Percentiles rank a stretch among this genome's conserved stretches.
Conservation (phyloP, 92 coral and sea anemone species). For the Nematostella vectensis region DNA sequence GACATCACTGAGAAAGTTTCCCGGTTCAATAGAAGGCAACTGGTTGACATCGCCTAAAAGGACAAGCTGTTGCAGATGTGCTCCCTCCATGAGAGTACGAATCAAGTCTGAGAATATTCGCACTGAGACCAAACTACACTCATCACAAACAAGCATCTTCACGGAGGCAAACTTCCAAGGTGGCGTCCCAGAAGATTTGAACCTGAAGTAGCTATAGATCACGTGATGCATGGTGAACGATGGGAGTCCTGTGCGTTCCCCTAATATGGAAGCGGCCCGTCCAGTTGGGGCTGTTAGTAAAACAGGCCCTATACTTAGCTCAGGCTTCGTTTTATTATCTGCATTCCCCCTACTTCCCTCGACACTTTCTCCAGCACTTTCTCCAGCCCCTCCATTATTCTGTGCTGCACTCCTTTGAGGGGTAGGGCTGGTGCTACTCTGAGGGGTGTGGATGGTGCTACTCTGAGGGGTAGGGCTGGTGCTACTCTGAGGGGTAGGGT, state of each 20-base stretch:
- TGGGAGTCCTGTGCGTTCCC: slow-evolving; percentile 25
- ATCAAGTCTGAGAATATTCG: slow-evolving; percentile 22
- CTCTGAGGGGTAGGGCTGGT: too few species aligned
- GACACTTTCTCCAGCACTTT: background rate
- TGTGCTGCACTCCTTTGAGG: too few species aligned
- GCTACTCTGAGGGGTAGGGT: too few species aligned
- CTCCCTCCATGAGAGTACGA: slow-evolving; percentile 8
- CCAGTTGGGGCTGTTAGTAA: slow-evolving; percentile 40
- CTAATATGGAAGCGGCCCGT: slow-evolving; percentile 33
- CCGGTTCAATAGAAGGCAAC: slow-evolving; percentile 41
- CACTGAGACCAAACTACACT: slow-evolving; percentile 29
- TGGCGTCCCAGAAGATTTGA: background rate
- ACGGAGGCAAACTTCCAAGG: slow-evolving; percentile 31
- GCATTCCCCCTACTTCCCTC: too few species aligned
- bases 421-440: too few species aligned
- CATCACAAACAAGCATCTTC: slow-evolving; percentile 41
- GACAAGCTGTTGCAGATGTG: slow-evolving; percentile 32
- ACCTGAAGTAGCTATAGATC: slow-evolving; percentile 17
- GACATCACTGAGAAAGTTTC: slow-evolving; percentile 31
- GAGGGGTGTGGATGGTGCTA: too few species aligned
- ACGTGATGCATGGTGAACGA: slow-evolving; percentile 37
- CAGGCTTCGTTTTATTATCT: too few species aligned
- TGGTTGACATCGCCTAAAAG: slow-evolving; percentile 36
- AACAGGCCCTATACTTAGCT: slow-evolving; percentile 17
- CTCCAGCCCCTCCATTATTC: too few species aligned